Base-by-base conservation (phyloP, 64 coral and sea anemone genomes). In the Dendronephthya gigantea region DNA sequence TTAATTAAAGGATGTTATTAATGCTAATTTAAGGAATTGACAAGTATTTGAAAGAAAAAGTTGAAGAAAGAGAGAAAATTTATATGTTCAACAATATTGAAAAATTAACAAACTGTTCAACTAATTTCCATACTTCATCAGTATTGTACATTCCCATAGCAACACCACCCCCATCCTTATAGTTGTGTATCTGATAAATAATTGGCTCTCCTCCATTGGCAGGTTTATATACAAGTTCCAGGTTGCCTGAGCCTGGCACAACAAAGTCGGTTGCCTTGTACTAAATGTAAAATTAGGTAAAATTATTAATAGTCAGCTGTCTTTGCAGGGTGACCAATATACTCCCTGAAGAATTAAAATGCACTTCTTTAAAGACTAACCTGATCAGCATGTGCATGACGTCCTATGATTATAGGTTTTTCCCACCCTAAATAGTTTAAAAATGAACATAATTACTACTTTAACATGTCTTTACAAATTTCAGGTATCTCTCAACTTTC, bases 181-280 rank as follows among this genome's bases (percentile, higher is more conserved):
- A 98, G 1, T 91, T 84, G 43, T 98, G 84, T n/a, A 98, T 82
- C 62, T 82, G 56, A 50, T 98, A 90, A 31, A 87, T 90, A 7
- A 87, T 40, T 22, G 95, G 95, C 43, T 93, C 86, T 51, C 86
- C 49, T 15, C 95, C 95, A 85, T 98, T 87, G 51, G 87, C 50
- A 13, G 95, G 95, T 9, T 87, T 98, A 45, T 88, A 98, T 7
- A 92, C 69, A 27, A 98, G 65, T 52, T 89, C 87, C 43, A 93
- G 40, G 83, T 93, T 91, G 32, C 95, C 95, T 47, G 89, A 68
- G 11, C 92, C 95, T 50, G 95, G 95, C 7, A 98, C 95, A 82
- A 98, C 92, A 87, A 98, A 93, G 50, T 98, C 95, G 89, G 95
- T 98, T 28, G 95, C 95, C 91, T 98, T 98, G 72, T 98, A 98